Percentiles rank a stretch among this genome's conserved stretches.
These are phyloP conservation scores for Sarcophaga peregrina DNA, from an alignment of 1,140 invertebrate species.

Conservation along the genomic window DNA sequence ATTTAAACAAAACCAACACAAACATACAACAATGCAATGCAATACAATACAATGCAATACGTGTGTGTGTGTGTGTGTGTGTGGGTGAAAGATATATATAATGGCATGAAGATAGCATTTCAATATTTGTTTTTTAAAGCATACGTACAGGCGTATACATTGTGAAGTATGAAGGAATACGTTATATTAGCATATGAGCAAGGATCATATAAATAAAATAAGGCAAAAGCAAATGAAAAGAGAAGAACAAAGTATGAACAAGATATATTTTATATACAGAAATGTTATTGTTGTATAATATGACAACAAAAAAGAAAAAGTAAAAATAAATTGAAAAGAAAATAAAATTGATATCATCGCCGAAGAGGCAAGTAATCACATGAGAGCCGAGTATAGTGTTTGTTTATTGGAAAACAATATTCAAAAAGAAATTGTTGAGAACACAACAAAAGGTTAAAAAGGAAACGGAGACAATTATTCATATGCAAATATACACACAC, in stretches of 20 bases:
- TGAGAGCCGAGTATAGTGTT: neutral
- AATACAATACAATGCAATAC: too few species aligned
- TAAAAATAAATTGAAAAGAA: too few species aligned
- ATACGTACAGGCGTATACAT: neutral
- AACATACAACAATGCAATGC: too few species aligned
- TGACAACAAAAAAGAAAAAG: too few species aligned
- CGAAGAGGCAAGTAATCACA: neutral
- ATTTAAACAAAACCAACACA: too few species aligned
- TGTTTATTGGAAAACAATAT: constrained; percentile 19
- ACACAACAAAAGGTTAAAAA: neutral
- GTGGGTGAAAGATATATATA: neutral
- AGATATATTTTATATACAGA: constrained; percentile 1
- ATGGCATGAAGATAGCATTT: neutral
- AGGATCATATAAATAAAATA: neutral
- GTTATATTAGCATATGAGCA: too few species aligned
- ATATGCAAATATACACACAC: neutral
- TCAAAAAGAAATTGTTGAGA: constrained; percentile 5
- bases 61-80: neutral
- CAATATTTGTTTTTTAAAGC: neutral
- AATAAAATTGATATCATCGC: too few species aligned
- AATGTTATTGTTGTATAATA: constrained; percentile 5
- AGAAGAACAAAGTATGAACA: neutral
- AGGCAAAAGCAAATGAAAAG: neutral
- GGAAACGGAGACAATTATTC: constrained; percentile 13
- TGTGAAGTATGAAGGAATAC: neutral